Evolutionary conservation across 2,888 invertebrate genomes (phyloP).

Genomic region (Acronicta leporina): DNA sequence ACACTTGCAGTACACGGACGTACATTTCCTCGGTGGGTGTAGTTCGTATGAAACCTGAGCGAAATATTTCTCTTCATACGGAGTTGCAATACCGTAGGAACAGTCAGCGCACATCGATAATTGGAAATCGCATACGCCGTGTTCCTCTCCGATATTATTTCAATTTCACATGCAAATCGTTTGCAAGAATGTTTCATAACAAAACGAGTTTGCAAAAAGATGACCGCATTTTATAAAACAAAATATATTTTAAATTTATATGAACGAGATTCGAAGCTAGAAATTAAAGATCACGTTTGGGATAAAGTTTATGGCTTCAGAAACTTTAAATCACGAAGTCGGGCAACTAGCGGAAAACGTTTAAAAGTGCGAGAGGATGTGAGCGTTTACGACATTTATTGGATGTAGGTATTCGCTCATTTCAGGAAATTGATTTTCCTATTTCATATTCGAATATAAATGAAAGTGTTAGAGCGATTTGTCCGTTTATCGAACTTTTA

Average conservation of each 20-base stretch:
- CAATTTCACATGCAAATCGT: slow-evolving; percentile 57
- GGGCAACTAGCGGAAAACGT: slow-evolving; percentile 38
- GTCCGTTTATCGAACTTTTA: slow-evolving; percentile 57
- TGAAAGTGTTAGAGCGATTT: slow-evolving; percentile 50
- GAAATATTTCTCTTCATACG: slow-evolving; percentile 71
- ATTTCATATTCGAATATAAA: slow-evolving; percentile 48
- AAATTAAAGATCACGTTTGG: slow-evolving; percentile 42
- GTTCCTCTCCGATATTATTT: slow-evolving; percentile 67
- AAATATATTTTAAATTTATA: slow-evolving; percentile 18
- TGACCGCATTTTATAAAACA: neutral
- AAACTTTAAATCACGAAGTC: slow-evolving; percentile 51
- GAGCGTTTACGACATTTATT: slow-evolving; percentile 49
- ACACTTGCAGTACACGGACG: slow-evolving; percentile 58
- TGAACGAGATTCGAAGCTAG: slow-evolving; percentile 26
- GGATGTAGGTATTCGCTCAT: slow-evolving; percentile 45
- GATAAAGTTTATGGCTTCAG: slow-evolving; percentile 37
- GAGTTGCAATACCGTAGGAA: slow-evolving; percentile 66
- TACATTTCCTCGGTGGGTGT: slow-evolving; percentile 49
- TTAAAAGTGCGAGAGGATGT: slow-evolving; percentile 40
- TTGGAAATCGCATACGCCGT: slow-evolving; percentile 74
- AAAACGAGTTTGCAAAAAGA: slow-evolving; percentile 2
- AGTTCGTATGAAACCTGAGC: slow-evolving; percentile 59
- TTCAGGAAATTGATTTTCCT: slow-evolving; percentile 40
- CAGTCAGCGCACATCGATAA: slow-evolving; percentile 73
- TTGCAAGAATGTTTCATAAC: slow-evolving; percentile 40